phyloP scores from a whole-genome alignment of 1,140 invertebrate genomes.

The Oryctes rhinoceros region DNA sequence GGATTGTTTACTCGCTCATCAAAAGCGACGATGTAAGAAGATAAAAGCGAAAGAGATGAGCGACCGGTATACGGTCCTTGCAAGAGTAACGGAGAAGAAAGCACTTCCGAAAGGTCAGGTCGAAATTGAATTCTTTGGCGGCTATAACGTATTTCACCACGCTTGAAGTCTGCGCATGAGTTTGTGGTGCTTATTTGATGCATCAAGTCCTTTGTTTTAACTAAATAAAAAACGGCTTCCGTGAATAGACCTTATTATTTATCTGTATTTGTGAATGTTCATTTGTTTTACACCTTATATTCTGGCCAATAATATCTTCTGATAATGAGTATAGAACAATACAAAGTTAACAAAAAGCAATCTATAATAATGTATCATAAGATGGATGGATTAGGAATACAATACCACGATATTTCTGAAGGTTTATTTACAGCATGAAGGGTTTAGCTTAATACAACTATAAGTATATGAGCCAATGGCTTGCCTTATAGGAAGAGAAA shows the following conservation, averaged over 20 bases:
- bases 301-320: too few species aligned
- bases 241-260: neutral
- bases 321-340: too few species aligned
- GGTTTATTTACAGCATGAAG: too few species aligned
- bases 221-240: neutral
- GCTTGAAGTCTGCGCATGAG: neutral
- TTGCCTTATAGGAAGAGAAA: too few species aligned
- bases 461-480: too few species aligned
- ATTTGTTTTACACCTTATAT: too few species aligned
- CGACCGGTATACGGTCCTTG: neutral
- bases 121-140: neutral
- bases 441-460: too few species aligned
- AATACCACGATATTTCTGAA: too few species aligned
- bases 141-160: conserved; percentile 21
- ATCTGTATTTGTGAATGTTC: too few species aligned
- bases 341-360: too few species aligned
- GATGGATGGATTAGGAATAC: too few species aligned
- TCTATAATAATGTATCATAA: too few species aligned
- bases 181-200: neutral
- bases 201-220: neutral
- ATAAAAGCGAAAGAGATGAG: conserved; percentile 30
- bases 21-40: neutral
- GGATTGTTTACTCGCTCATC: neutral
- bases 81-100: neutral
- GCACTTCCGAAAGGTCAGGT: conserved; percentile 21